Evolutionary conservation across 2,113 vertebrate species (phyloP).

Genomic region (Pandion haliaetus): DNA sequence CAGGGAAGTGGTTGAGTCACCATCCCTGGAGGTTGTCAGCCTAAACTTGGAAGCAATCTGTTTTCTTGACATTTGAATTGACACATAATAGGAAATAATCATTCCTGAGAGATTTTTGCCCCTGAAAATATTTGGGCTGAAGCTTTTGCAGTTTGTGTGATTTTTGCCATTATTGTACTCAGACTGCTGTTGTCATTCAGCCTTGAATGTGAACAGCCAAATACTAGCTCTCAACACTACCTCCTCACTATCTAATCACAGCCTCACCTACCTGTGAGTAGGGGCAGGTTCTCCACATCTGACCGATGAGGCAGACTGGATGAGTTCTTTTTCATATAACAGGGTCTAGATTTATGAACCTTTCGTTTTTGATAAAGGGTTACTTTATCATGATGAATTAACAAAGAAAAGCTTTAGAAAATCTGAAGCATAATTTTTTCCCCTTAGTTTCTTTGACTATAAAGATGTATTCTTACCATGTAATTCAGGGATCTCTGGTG

Average conservation of each 20-base stretch:
- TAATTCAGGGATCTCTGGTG: not conserved
- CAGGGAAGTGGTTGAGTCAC: too few relatives aligned
- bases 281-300: not conserved
- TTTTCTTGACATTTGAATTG: constrained; percentile 1
- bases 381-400: not conserved
- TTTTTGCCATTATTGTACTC: not conserved
- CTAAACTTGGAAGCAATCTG: not conserved
- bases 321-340: not conserved
- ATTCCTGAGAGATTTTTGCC: not conserved
- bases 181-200: not conserved
- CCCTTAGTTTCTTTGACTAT: not conserved
- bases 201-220: not conserved
- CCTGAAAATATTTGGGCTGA: constrained; percentile 4
- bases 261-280: not conserved
- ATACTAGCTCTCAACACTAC: not conserved
- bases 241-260: not conserved
- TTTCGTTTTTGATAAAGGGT: not conserved
- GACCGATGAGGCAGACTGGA: not conserved
- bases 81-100: not conserved
- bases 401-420: not conserved
- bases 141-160: not conserved
- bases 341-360: not conserved
- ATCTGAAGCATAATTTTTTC: not conserved
- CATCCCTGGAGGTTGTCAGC: not conserved
- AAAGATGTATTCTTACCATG: not conserved